Conservation (phyloP, 2,888 invertebrate genomes). For the Drosophila nr. perissopoda region DNA sequence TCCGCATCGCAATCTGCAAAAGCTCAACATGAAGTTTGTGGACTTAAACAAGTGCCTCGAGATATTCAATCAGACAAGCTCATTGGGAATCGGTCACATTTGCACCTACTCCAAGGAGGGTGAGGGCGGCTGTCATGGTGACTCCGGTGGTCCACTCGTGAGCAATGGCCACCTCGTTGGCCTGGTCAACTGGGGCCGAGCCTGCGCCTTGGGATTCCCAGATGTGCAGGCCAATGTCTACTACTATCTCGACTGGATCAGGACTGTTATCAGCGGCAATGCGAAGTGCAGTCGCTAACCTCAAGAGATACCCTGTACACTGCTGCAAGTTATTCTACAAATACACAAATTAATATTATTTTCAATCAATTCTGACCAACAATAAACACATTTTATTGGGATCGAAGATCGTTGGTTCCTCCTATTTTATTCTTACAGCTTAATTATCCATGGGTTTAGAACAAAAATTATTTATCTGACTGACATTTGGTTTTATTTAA, state of each 20-base stretch:
- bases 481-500: constrained; percentile 19
- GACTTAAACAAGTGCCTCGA: constrained; percentile 85
- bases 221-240: constrained; percentile 80
- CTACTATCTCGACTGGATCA: constrained; percentile 77
- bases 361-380: background rate
- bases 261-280: constrained; percentile 58
- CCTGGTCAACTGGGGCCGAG: constrained; percentile 80
- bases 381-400: background rate
- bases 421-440: background rate
- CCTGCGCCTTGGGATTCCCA: constrained; percentile 75
- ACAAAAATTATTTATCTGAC: constrained; percentile 13
- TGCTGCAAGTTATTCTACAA: background rate
- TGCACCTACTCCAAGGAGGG: constrained; percentile 86
- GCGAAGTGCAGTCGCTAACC: constrained; percentile 31
- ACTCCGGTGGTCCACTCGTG: constrained; percentile 76
- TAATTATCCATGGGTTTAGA: background rate
- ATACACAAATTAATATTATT: background rate
- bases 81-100: constrained; percentile 86
- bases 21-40: constrained; percentile 86
- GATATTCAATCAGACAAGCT: constrained; percentile 85
- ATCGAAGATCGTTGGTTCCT: background rate
- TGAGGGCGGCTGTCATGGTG: constrained; percentile 85
- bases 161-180: constrained; percentile 66
- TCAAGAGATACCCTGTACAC: background rate
- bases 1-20: constrained; percentile 86